A percentile compares a stretch with the other conserved stretches of the same genome.
phyloP scores from a whole-genome alignment of 2,113 vertebrate species.

The Pampusana beccarii region DNA sequence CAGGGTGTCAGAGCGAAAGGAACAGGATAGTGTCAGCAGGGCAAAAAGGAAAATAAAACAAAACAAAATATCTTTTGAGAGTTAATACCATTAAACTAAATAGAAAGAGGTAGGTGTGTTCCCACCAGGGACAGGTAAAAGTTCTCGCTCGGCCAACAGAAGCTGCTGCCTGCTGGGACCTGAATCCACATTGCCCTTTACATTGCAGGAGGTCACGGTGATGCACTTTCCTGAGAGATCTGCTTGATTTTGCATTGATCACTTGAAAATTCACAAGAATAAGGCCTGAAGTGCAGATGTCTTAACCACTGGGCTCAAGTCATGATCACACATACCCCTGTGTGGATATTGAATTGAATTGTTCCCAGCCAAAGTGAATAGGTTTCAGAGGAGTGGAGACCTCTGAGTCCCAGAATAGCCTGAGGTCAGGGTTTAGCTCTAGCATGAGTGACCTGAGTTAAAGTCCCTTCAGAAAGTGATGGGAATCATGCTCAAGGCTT shows the following conservation, averaged over 20 bases:
- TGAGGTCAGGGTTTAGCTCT: background rate
- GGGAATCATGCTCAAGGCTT: background rate
- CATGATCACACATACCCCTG: accelerated
- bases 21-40: background rate
- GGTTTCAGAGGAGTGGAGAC: background rate
- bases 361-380: background rate
- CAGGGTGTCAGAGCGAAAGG: background rate
- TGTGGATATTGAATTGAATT: background rate
- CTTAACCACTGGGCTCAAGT: background rate
- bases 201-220: background rate
- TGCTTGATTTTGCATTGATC: background rate
- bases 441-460: background rate
- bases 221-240: background rate
- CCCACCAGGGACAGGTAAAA: background rate
- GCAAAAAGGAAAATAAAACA: background rate
- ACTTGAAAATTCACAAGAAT: background rate
- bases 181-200: background rate
- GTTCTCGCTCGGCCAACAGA: background rate
- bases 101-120: background rate
- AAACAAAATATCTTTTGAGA: background rate
- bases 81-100: background rate
- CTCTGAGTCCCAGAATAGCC: background rate
- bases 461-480: background rate
- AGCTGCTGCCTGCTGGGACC: background rate
- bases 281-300: background rate